Conservation (phyloP, 2,797 vertebrate species). For the Antennarius maculatus region DNA sequence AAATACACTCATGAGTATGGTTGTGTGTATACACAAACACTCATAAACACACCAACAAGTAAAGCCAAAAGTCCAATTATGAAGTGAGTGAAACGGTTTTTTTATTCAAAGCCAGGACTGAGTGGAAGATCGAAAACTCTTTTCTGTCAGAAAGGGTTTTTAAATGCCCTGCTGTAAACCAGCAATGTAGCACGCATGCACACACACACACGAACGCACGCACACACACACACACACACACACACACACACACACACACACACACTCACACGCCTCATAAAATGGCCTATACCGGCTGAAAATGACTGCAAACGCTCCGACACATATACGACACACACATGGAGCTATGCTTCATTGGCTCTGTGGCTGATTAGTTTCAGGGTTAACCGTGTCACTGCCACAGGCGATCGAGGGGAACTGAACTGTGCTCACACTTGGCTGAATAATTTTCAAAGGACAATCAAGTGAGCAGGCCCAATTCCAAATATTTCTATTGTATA, state of each 20-base stretch:
- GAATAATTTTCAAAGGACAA: conserved; percentile 22
- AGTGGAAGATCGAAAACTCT: conserved; percentile 55
- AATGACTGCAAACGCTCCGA: conserved; percentile 3
- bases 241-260: conserved; percentile 5
- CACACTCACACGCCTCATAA: not conserved
- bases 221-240: not conserved
- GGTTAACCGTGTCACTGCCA: conserved; percentile 58
- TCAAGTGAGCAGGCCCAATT: not conserved
- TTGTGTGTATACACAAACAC: not conserved
- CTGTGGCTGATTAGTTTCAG: conserved; percentile 49
- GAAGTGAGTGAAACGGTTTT: conserved; percentile 69
- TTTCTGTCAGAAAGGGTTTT: conserved; percentile 43
- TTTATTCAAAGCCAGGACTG: conserved; percentile 43
- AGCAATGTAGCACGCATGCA: not conserved
- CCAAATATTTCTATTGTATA: not conserved
- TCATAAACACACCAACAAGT: conserved; percentile 21
- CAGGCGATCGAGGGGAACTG: conserved; percentile 40
- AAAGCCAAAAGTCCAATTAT: conserved; percentile 59
- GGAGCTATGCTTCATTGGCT: conserved; percentile 19
- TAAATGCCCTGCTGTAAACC: conserved; percentile 12
- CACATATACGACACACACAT: conserved; percentile 5
- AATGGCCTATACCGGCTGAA: conserved; percentile 9
- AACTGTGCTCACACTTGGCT: conserved; percentile 31
- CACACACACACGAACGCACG: not conserved
- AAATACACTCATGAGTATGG: conserved; percentile 5